phyloP scores from a whole-genome alignment of 1,140 invertebrate genomes.

The Gryon sp. region DNA sequence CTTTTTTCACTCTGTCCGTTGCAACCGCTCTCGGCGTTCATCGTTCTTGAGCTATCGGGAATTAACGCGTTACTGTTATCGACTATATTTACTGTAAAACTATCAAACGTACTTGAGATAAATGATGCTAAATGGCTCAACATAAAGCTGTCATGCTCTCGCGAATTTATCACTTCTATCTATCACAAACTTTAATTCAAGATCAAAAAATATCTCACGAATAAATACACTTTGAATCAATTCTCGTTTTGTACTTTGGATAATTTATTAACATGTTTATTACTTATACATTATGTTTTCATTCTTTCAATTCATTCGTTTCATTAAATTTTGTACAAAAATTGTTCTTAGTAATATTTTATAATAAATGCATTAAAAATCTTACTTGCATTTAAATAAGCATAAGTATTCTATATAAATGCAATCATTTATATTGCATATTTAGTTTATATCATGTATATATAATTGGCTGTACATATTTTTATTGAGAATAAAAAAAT shows the following conservation, averaged over 20 bases:
- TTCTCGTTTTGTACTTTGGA: slow-evolving; percentile 36
- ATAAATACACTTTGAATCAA: slow-evolving; percentile 42
- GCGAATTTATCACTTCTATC: slow-evolving; percentile 50
- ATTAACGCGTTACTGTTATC: slow-evolving; percentile 60
- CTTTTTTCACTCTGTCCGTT: slow-evolving; percentile 43
- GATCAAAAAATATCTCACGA: slow-evolving; percentile 28
- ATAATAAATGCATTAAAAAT: too few species aligned
- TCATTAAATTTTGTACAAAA: too few species aligned
- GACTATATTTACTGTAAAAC: slow-evolving; percentile 61
- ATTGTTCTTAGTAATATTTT: too few species aligned
- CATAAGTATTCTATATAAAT: too few species aligned
- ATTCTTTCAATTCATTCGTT: too few species aligned
- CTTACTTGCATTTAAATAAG: too few species aligned
- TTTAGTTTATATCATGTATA: too few species aligned
- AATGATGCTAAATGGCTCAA: slow-evolving; percentile 42
- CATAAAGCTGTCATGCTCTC: slow-evolving; percentile 46
- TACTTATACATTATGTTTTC: too few species aligned
- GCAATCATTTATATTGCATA: too few species aligned
- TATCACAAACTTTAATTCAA: slow-evolving; percentile 40
- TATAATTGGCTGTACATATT: too few species aligned
- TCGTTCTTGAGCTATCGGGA: slow-evolving; percentile 64
- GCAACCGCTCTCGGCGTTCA: slow-evolving; percentile 44
- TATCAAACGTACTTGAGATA: slow-evolving; percentile 62
- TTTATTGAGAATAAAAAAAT: too few species aligned
- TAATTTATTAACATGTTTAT: slow-evolving; percentile 45